These are phyloP conservation scores for Cephus spinipes DNA, from an alignment of 2,888 invertebrate genomes.

Conservation along the genomic window DNA sequence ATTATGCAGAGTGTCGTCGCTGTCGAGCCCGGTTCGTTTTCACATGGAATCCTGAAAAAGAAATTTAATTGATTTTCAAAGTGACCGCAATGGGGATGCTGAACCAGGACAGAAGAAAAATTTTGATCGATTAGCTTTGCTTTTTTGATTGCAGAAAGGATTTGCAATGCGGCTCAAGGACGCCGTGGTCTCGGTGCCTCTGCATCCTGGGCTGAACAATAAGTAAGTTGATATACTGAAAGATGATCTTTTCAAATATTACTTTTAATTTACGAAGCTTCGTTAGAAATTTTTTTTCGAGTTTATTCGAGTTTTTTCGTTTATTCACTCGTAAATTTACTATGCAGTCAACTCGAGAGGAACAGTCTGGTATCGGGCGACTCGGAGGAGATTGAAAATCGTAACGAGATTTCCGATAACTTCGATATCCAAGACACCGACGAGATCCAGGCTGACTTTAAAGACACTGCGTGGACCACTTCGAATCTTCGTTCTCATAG, in stretches of 20 bases:
- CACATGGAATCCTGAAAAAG: too few species aligned
- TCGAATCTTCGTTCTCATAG: conserved; percentile 49
- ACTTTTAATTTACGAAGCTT: background rate
- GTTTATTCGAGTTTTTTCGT: background rate
- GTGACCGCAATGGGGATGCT: too few species aligned
- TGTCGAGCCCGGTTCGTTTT: too few species aligned
- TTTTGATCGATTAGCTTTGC: background rate
- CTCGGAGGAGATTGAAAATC: conserved; percentile 47
- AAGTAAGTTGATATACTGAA: conserved; percentile 45
- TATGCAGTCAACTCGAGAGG: conserved; percentile 49
- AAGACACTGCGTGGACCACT: conserved; percentile 58
- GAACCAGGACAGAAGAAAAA: too few species aligned
- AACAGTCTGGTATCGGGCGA: conserved; percentile 39
- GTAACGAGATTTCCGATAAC: conserved; percentile 31
- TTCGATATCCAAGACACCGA: conserved; percentile 32
- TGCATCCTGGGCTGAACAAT: conserved; percentile 57
- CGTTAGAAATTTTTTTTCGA: background rate
- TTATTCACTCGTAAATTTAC: conserved; percentile 11
- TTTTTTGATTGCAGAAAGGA: conserved; percentile 33
- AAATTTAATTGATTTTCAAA: too few species aligned
- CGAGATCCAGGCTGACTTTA: conserved; percentile 40
- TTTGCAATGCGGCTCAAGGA: conserved; percentile 61
- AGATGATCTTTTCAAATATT: too few species aligned
- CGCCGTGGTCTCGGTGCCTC: conserved; percentile 49
- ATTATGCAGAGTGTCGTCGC: too few species aligned